Percentiles rank a stretch among this genome's conserved stretches.
phyloP scores from a whole-genome alignment of 2,113 vertebrate genomes.

The Orientallactaga bullata region DNA sequence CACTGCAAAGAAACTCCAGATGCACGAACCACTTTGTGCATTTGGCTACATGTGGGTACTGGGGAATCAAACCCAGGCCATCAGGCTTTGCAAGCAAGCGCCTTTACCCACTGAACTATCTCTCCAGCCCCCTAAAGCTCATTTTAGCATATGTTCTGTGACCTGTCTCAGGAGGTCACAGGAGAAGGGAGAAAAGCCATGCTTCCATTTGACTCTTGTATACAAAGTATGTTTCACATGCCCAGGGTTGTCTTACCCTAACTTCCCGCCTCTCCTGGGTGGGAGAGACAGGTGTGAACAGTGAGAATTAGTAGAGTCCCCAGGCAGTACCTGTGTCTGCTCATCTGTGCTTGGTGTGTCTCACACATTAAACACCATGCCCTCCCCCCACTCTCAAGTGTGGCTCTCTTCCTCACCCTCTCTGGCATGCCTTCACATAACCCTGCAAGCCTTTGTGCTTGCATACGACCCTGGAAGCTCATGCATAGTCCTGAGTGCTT shows the following conservation, averaged over 20 bases:
- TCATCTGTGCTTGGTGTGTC: rapidly evolving
- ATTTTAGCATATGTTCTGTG: too few species aligned
- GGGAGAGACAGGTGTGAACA: not conserved
- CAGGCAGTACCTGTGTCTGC: rapidly evolving
- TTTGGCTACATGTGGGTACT: too few species aligned
- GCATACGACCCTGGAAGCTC: not conserved
- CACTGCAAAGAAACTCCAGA: too few species aligned
- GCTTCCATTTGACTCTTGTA: not conserved
- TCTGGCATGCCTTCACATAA: not conserved
- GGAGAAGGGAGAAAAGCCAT: not conserved
- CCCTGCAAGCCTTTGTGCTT: not conserved
- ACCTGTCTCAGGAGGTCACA: not conserved
- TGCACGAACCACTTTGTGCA: too few species aligned
- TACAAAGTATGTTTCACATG: rapidly evolving
- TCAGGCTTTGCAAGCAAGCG: too few species aligned
- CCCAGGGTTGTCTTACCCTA: rapidly evolving
- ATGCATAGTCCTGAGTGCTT: not conserved
- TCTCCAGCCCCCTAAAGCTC: too few species aligned
- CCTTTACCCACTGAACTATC: too few species aligned
- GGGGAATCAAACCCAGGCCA: too few species aligned
- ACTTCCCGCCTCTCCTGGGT: not conserved
- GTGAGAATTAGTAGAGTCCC: not conserved
- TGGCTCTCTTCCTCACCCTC: not conserved
- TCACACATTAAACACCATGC: rapidly evolving
- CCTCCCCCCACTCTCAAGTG: too few species aligned